phyloP scores from a whole-genome alignment of 1,140 invertebrate genomes.

The Drosophila serrata region DNA sequence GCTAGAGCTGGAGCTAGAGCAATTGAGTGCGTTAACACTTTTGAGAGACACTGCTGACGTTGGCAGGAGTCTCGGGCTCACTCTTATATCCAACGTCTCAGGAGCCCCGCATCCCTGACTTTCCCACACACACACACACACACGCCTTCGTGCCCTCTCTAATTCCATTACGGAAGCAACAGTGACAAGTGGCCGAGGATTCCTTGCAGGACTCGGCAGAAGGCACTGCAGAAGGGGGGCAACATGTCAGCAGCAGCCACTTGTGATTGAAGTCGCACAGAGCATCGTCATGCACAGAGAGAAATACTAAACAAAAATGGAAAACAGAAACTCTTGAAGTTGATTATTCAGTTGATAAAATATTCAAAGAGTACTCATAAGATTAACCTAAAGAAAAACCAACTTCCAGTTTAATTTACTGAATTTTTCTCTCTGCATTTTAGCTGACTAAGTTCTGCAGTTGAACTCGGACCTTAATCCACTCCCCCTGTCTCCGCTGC shows the following conservation, averaged over 20 bases:
- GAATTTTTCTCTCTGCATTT: background rate
- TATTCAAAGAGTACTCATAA: accelerated
- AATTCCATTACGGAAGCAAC: conserved; percentile 83
- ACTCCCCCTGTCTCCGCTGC: background rate
- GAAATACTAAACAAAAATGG: background rate
- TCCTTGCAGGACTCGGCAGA: conserved; percentile 17
- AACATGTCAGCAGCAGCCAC: conserved; percentile 54
- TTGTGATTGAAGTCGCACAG: conserved; percentile 59
- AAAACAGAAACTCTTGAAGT: background rate
- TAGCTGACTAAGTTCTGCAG: conserved; percentile 17
- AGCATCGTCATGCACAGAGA: conserved; percentile 5
- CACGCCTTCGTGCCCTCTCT: conserved; percentile 36
- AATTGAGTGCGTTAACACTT: conserved; percentile 82
- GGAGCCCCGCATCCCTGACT: background rate
- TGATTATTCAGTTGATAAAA: background rate
- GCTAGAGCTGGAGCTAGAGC: conserved; percentile 11
- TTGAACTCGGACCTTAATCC: conserved; percentile 30
- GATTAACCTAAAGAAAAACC: too few species aligned
- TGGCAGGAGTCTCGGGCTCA: conserved; percentile 37
- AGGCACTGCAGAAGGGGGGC: conserved; percentile 19
- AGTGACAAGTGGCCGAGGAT: conserved; percentile 76
- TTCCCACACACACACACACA: background rate
- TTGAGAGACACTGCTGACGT: conserved; percentile 64
- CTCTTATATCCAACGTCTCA: conserved; percentile 5
- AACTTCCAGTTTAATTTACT: too few species aligned